Evolutionary conservation across 2,888 invertebrate genomes (phyloP).

Genomic region (Cheilosia urbana): DNA sequence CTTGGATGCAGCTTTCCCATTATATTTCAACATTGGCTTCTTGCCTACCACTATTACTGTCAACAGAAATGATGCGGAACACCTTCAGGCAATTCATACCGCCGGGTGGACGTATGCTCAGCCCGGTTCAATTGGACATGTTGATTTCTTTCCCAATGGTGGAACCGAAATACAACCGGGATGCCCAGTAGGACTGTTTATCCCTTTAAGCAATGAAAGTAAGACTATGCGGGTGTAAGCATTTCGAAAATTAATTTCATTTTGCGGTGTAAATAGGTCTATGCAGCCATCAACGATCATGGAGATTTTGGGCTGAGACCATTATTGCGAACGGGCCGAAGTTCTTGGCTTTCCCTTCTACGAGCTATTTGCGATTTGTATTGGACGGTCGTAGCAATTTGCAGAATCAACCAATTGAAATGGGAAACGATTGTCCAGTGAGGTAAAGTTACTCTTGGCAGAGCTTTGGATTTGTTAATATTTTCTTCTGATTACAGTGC

Average conservation of each 20-base stretch:
- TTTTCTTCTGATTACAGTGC: conserved; percentile 21
- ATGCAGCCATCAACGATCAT: conserved; percentile 64
- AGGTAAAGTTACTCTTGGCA: conserved; percentile 11
- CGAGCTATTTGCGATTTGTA: conserved; percentile 25
- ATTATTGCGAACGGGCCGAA: conserved; percentile 28
- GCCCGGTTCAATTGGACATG: conserved; percentile 33
- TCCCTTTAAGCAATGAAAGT: conserved; percentile 57
- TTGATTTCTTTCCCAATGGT: conserved; percentile 70
- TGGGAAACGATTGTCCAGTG: conserved; percentile 59
- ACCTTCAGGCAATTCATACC: conserved; percentile 57
- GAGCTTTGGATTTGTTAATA: not conserved
- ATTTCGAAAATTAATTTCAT: not conserved
- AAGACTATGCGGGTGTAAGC: not conserved
- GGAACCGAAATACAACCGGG: conserved; percentile 63
- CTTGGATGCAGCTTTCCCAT: conserved; percentile 60
- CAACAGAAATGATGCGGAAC: conserved; percentile 46
- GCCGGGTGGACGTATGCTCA: conserved; percentile 56
- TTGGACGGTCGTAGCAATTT: not conserved
- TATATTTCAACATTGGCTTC: conserved; percentile 10
- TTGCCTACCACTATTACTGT: conserved; percentile 12
- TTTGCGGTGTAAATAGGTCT: conserved; percentile 22
- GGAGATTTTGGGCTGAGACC: conserved; percentile 66
- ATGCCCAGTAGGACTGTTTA: conserved; percentile 50
- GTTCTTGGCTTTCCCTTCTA: conserved; percentile 46
- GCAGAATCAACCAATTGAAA: conserved; percentile 39